Percentiles rank a stretch among this genome's conserved stretches.
phyloP scores from a whole-genome alignment of 2,113 vertebrate genomes.

The Macquaria australasica region DNA sequence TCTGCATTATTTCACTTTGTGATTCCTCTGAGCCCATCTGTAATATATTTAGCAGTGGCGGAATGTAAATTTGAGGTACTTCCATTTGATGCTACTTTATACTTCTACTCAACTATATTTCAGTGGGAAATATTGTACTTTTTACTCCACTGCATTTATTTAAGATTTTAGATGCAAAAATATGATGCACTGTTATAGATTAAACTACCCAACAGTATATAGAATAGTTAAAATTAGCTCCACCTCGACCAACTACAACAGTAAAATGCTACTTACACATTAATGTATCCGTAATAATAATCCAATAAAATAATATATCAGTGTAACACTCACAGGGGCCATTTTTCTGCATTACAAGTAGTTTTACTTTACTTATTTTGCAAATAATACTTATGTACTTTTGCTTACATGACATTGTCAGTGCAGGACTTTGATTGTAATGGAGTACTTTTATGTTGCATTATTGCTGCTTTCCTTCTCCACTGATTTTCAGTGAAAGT shows the following conservation, averaged over 20 bases:
- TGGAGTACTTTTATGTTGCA: neutral
- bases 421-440: neutral
- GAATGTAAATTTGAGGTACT: neutral
- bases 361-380: neutral
- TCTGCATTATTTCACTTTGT: neutral
- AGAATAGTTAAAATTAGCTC: neutral
- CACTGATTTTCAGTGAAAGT: conserved; percentile 1
- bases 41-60: neutral
- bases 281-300: too few species aligned
- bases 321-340: neutral
- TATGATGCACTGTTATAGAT: neutral
- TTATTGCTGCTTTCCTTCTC: neutral
- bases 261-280: neutral
- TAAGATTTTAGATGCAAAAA: neutral
- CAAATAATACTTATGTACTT: neutral
- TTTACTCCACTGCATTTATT: neutral
- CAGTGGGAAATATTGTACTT: neutral
- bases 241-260: neutral
- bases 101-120: neutral
- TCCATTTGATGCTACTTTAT: neutral
- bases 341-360: neutral
- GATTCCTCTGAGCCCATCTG: neutral
- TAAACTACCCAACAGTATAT: neutral
- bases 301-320: too few species aligned
- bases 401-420: neutral